These are phyloP conservation scores for Zoanthus gigantus DNA, from an alignment of 92 coral and sea anemone species.

Conservation along the genomic window DNA sequence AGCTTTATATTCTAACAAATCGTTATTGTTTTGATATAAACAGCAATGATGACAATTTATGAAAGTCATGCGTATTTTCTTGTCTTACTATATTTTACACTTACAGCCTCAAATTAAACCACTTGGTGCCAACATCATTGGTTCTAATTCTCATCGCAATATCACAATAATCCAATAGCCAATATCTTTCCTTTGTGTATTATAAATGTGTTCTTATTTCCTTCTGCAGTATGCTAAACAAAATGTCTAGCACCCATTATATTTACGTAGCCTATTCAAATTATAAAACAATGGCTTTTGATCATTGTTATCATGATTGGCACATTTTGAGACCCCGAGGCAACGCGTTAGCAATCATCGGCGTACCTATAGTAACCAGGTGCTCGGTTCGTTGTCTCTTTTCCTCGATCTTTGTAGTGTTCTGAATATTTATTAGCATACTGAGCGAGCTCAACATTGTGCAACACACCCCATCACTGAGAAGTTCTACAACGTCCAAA, in stretches of 20 bases:
- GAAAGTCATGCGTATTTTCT: too few relatives aligned
- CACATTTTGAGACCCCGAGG: neutral
- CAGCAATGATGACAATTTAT: too few relatives aligned
- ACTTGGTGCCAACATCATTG: too few relatives aligned
- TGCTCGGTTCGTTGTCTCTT: neutral
- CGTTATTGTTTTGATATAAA: too few relatives aligned
- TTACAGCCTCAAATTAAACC: too few relatives aligned
- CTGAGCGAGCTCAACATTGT: neutral
- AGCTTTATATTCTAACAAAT: too few relatives aligned
- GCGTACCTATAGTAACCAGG: neutral
- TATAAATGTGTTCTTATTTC: neutral
- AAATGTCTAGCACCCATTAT: neutral
- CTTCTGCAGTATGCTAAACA: neutral
- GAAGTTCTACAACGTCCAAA: neutral
- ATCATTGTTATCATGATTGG: neutral
- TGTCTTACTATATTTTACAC: too few relatives aligned
- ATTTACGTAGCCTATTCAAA: neutral
- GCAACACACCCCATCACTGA: neutral
- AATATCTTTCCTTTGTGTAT: neutral
- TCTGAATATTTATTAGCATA: constrained; percentile 18
- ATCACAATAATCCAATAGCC: neutral
- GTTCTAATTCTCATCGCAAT: too few relatives aligned
- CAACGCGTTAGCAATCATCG: neutral
- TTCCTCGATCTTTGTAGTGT: neutral
- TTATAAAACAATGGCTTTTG: neutral